Percentiles rank a stretch among this genome's conserved stretches.
Evolutionary conservation across 2,888 invertebrate species (phyloP).

Genomic region (Caenorhabditis sinica): DNA sequence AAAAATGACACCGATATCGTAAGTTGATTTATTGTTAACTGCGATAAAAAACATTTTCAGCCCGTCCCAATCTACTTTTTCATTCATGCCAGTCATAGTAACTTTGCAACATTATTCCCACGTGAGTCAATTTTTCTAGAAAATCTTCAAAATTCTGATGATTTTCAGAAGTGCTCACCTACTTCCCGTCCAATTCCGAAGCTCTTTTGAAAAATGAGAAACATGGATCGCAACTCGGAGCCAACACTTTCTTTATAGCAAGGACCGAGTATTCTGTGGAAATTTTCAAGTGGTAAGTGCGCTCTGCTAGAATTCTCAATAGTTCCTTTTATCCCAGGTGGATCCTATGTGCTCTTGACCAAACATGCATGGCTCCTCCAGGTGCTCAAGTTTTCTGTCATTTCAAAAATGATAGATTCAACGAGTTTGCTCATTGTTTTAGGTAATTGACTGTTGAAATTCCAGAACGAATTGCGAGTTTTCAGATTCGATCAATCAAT

Average conservation of each 20-base stretch:
- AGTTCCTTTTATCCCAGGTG: slow-evolving; percentile 48
- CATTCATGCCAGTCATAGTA: slow-evolving; percentile 60
- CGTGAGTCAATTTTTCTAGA: neutral
- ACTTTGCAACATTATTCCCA: slow-evolving; percentile 44
- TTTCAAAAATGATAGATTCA: slow-evolving; percentile 12
- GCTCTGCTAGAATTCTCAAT: neutral
- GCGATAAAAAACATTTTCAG: slow-evolving; percentile 1
- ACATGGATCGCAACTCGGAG: slow-evolving; percentile 33
- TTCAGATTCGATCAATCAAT: slow-evolving; percentile 55
- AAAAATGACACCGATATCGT: neutral
- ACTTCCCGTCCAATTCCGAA: slow-evolving; percentile 37
- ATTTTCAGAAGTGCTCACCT: slow-evolving; percentile 33
- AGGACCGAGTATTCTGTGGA: slow-evolving; percentile 26
- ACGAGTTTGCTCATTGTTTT: slow-evolving; percentile 39
- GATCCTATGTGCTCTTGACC: slow-evolving; percentile 49
- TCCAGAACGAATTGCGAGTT: neutral
- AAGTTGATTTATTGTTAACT: neutral
- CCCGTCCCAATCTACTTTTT: slow-evolving; percentile 39
- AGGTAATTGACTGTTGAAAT: slow-evolving; percentile 2
- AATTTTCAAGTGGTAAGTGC: slow-evolving; percentile 45
- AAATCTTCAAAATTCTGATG: neutral
- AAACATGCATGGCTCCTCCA: slow-evolving; percentile 42
- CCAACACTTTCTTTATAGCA: slow-evolving; percentile 38
- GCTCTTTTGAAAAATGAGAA: slow-evolving; percentile 28
- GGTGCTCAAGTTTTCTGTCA: slow-evolving; percentile 34